Evolutionary conservation across 2,797 vertebrate genomes (phyloP).

Genomic region (Microctenopoma steveboyesi): DNA sequence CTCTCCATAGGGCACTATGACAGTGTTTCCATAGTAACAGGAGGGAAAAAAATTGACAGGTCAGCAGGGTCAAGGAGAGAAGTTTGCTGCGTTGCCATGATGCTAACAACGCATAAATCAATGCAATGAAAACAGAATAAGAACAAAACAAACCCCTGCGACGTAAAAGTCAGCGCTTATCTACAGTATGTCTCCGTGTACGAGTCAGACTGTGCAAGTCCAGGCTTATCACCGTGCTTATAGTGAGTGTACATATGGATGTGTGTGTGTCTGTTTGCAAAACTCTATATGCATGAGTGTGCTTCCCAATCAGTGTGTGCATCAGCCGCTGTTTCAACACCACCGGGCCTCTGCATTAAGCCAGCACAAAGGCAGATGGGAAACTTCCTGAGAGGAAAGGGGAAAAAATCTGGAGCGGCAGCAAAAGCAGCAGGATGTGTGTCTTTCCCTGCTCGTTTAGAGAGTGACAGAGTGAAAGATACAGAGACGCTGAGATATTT

Average conservation of each 20-base stretch:
- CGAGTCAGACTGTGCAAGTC: conserved; percentile 24
- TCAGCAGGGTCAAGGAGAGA: conserved; percentile 58
- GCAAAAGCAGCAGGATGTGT: conserved; percentile 80
- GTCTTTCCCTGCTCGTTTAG: conserved; percentile 78
- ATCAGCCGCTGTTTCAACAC: conserved; percentile 81
- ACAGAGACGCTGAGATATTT: conserved; percentile 68
- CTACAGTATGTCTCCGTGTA: conserved; percentile 42
- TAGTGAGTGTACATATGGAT: conserved; percentile 35
- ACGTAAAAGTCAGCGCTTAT: conserved; percentile 40
- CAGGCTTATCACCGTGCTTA: conserved; percentile 51
- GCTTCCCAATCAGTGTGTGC: conserved; percentile 76
- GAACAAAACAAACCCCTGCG: background rate
- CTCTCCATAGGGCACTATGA: conserved; percentile 4
- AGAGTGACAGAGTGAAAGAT: conserved; percentile 73
- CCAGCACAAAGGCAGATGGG: conserved; percentile 83
- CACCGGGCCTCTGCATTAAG: conserved; percentile 73
- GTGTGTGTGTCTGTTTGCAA: conserved; percentile 53
- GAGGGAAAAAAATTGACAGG: conserved; percentile 48
- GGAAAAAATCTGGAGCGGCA: conserved; percentile 68
- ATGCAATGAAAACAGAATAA: conserved; percentile 37
- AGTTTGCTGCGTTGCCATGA: conserved; percentile 20
- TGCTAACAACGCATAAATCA: conserved; percentile 57
- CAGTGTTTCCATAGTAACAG: conserved; percentile 43
- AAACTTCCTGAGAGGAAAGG: conserved; percentile 84
- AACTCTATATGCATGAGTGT: conserved; percentile 67